Percentiles rank a stretch among this genome's conserved stretches.
Conservation (phyloP, 1,140 invertebrate species). For the Ridgeia piscesae region DNA sequence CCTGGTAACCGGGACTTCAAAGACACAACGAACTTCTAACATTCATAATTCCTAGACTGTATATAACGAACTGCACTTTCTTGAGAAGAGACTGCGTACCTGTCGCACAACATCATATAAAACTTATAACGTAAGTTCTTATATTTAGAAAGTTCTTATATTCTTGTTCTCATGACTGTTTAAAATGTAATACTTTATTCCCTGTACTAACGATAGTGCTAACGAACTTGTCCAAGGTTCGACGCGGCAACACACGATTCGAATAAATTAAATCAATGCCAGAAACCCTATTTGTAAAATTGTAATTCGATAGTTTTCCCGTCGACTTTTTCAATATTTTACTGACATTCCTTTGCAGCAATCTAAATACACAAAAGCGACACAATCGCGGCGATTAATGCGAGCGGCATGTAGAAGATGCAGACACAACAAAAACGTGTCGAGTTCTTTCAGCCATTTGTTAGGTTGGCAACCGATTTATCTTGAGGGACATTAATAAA, state of each 20-base stretch:
- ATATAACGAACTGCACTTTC: not conserved
- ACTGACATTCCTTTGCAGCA: not conserved
- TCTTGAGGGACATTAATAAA: not conserved
- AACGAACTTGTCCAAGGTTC: too few relatives aligned
- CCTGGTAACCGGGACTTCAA: not conserved
- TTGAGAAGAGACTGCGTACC: not conserved
- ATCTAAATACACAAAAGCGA: not conserved
- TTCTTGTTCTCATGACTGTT: not conserved
- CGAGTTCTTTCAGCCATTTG: not conserved
- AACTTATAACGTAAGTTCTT: too few relatives aligned
- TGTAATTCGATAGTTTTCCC: not conserved
- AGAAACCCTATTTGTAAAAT: not conserved
- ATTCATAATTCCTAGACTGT: not conserved
- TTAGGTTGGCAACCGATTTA: not conserved
- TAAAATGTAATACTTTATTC: not conserved
- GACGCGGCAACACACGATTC: too few relatives aligned
- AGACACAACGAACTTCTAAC: not conserved
- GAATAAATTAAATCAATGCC: not conserved
- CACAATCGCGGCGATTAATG: not conserved
- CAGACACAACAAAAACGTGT: not conserved
- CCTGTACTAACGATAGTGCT: too few relatives aligned
- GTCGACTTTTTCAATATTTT: not conserved
- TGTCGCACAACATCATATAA: too few relatives aligned
- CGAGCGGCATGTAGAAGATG: not conserved
- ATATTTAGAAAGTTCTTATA: too few relatives aligned